Evolutionary conservation across 2,888 invertebrate genomes (phyloP), one percentile per base, ranked within the genome.

Genomic region (Epinotia brunnichana): DNA sequence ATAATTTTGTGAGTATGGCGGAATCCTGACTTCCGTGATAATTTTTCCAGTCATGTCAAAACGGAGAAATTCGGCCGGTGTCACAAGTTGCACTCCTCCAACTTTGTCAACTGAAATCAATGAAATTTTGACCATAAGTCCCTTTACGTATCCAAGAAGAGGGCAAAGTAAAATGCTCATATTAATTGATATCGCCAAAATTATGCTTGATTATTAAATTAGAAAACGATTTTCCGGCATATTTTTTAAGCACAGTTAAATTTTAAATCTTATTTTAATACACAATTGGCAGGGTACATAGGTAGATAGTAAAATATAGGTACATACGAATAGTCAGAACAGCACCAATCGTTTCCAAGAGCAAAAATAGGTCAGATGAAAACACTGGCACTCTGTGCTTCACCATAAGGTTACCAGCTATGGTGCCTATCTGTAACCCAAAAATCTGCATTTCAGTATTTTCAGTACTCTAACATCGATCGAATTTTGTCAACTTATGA

Each of bases 341-440:
- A 21, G 86, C 88, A 9, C 84, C 85, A 54, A 87, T 82, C 7
- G 86, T 86, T 69, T 81, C 87, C 15, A 94, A 83, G 0, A 90
- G 80, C 1, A 95, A 84, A 77, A 94, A 96, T 3, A 96, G 79
- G 81, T 96, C 96, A 0, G 96, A 96, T 2, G 95, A 95, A 81
- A 96, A 96, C 73, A 95, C 95, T 1, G 87, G 90, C 78, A 95
- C 91, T 3, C 87, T 80, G 78, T 96, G 94, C 82, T 96, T 96
- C 68, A 96, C 93, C 87, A 95, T 94, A 69, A 96, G 82, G 82
- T 96, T 96, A 0, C 96, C 96, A 56, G 94, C 96, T 72, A 96
- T 84, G 0, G 95, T 95, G 51, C 95, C 96, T 68, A 94, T 86
- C 95, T 95, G 79, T 69, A 83, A 82, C 15, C 29, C 35, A 71